Evolutionary conservation across 1,140 invertebrate species (phyloP).

Genomic region (Brachionus rubens): DNA sequence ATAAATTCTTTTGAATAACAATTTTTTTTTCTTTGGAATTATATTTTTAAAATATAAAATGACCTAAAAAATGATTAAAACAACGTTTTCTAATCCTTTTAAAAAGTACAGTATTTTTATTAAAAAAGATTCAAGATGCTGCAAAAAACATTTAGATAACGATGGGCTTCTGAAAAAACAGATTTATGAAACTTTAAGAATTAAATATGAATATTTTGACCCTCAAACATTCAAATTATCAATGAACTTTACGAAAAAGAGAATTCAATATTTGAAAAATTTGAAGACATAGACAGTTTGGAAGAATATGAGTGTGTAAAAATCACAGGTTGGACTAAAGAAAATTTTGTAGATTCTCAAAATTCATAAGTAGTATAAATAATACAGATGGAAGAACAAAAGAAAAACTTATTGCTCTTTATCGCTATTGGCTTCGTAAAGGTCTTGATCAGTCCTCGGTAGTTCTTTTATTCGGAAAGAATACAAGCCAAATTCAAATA

Average conservation of each 20-base stretch:
- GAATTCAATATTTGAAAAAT: constrained; percentile 19
- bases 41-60: constrained; percentile 23
- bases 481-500: too few species aligned
- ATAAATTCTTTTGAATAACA: constrained; percentile 14
- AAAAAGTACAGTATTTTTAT: constrained; percentile 26
- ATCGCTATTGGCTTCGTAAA: constrained; percentile 30
- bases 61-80: constrained; percentile 3
- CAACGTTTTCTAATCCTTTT: constrained; percentile 14
- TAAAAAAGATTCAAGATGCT: constrained; percentile 28
- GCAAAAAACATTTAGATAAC: constrained; percentile 35
- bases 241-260: background rate
- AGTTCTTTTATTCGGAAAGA: too few species aligned
- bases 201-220: constrained; percentile 25
- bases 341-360: constrained; percentile 16
- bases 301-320: constrained; percentile 13
- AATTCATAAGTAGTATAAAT: constrained; percentile 23
- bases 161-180: background rate
- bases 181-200: constrained; percentile 23
- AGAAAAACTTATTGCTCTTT: too few species aligned
- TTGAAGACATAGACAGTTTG: constrained; percentile 16
- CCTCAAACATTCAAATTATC: constrained; percentile 17
- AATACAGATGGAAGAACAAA: too few species aligned
- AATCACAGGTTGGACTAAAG: constrained; percentile 34
- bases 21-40: constrained; percentile 5
- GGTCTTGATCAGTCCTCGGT: constrained; percentile 7